phyloP scores from a whole-genome alignment of 2,888 invertebrate genomes.

The Acronicta aceris region DNA sequence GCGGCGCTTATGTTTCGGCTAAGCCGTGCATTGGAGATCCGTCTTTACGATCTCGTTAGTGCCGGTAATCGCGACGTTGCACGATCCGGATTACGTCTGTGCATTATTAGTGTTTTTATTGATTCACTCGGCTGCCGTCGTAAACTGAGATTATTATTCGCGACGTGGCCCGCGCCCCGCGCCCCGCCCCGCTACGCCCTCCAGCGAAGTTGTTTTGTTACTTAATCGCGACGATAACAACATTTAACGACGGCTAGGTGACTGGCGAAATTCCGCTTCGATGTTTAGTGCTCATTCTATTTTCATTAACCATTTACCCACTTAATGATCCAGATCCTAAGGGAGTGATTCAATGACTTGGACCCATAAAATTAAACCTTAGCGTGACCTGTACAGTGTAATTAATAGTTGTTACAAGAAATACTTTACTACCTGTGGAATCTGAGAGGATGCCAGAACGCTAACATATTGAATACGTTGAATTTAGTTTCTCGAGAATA shows the following conservation, averaged over 20 bases:
- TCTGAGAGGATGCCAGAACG: constrained; percentile 11
- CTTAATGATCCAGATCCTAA: constrained; percentile 88
- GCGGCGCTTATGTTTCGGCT: constrained; percentile 76
- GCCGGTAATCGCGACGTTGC: constrained; percentile 87
- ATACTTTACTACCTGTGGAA: constrained; percentile 52
- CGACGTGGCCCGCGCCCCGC: constrained; percentile 73
- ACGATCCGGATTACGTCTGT: constrained; percentile 87
- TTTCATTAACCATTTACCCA: constrained; percentile 89
- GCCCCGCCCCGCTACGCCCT: constrained; percentile 66
- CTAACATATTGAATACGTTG: neutral
- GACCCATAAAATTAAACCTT: constrained; percentile 85
- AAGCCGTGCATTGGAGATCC: constrained; percentile 86
- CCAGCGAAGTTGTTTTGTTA: constrained; percentile 86
- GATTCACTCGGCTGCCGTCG: constrained; percentile 89
- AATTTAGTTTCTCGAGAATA: constrained; percentile 7
- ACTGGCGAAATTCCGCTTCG: constrained; percentile 88
- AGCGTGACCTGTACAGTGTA: constrained; percentile 80
- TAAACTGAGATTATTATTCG: constrained; percentile 89
- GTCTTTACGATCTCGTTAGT: constrained; percentile 88
- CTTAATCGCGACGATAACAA: constrained; percentile 89
- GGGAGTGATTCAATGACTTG: constrained; percentile 86
- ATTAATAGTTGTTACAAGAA: constrained; percentile 68
- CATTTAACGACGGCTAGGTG: constrained; percentile 89
- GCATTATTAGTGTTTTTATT: constrained; percentile 90
- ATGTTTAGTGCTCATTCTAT: constrained; percentile 89